phyloP scores from a whole-genome alignment of 2,888 invertebrate genomes.

The Arenicola marina region DNA sequence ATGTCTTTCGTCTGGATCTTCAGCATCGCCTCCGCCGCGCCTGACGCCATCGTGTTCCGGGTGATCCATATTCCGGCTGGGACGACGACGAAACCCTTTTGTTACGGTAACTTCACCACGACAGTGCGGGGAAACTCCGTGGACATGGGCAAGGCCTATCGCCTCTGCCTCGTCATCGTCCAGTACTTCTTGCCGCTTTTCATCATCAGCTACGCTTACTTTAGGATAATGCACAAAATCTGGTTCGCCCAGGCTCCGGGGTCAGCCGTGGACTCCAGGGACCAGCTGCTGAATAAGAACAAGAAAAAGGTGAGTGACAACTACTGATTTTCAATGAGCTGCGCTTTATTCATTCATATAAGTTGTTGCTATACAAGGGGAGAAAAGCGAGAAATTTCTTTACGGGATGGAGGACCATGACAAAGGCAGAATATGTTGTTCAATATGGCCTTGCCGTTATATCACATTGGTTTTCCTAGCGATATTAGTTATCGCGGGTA shows the following conservation, averaged over 20 bases:
- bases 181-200: constrained; percentile 79
- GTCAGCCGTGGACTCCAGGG: constrained; percentile 76
- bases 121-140: constrained; percentile 35
- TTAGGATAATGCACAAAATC: constrained; percentile 76
- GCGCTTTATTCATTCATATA: no score
- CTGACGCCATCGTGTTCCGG: constrained; percentile 66
- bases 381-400: no score
- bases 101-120: constrained; percentile 52
- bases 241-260: constrained; percentile 82
- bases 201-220: constrained; percentile 82
- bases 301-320: constrained; percentile 82
- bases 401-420: no score
- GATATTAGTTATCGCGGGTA: no score
- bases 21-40: constrained; percentile 66
- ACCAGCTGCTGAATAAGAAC: constrained; percentile 79
- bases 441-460: no score
- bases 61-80: no score
- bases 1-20: constrained; percentile 78
- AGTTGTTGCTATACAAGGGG: no score
- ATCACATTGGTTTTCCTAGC: no score
- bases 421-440: no score
- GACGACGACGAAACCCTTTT: constrained; percentile 20
- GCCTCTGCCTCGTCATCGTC: constrained; percentile 58
- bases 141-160: constrained; percentile 52
- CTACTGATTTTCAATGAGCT: no score